Base-by-base conservation (phyloP, 2,113 vertebrate species). In the Dasyprocta punctata region DNA sequence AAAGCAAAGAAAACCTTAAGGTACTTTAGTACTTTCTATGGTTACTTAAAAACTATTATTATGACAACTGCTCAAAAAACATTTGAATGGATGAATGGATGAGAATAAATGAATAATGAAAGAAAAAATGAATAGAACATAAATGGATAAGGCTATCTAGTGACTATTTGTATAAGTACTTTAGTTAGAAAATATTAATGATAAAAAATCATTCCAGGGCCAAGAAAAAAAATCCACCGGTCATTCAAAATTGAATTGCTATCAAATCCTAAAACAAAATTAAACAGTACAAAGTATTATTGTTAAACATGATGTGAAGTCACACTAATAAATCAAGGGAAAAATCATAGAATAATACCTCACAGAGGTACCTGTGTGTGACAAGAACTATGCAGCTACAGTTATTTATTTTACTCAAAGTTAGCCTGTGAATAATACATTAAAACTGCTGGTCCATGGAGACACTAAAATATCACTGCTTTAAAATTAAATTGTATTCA, bases 401-500 rank as follows among this genome's bases (percentile, higher is more conserved):
- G 22, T 17, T 88, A 54, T 41, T 81, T 80, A 60, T 88, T 78
- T 89, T 38, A 44, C n/a, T 88, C 22, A 89, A 17, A 86, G 38
- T 85, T 58, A 77, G n/a, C 7, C 12, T 71, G 13, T 71, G 36
- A 8, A 38, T 8, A 89, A 88, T 85, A 61, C 20, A 77, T 89
- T 85, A 88, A 83, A 92, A 92, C 47, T 84, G n/a, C 49, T 65
- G 58, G 89, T 36, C 36, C 65, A n/a, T 1, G 33, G 19, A 87
- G 58, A 91, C n/a, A n/a, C 9, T 58, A 75, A 88, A 86, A 96
- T 67, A 80, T 30, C 73, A 73, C 33, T 85, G 28, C 86, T 93
- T 96, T 65, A 96, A 94, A 94, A 94, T 85, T 71, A 78, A 89
- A 81, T 82, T 67, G 38, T 78, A 96, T n/a, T 82, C 54, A 65